A percentile compares a stretch with the other conserved stretches of the same genome.
phyloP scores from a whole-genome alignment of 2,797 vertebrate species.

The Botia almorhae region DNA sequence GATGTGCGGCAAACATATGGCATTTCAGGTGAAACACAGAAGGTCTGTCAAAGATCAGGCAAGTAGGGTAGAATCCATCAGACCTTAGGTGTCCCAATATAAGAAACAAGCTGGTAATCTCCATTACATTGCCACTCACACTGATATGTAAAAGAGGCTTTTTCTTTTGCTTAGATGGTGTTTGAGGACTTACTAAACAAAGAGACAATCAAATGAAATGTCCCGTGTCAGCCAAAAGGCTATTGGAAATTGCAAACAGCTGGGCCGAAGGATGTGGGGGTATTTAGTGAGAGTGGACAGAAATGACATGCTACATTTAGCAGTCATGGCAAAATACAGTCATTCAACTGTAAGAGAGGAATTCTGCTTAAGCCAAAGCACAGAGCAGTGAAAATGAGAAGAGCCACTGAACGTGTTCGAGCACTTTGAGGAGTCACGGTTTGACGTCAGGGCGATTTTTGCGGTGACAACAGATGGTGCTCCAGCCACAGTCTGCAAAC shows the following conservation, averaged over 20 bases:
- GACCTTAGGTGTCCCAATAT: neutral
- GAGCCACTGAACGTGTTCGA: conserved; percentile 2
- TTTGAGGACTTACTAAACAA: neutral
- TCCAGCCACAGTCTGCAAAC: conserved; percentile 25
- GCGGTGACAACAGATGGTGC: conserved; percentile 39
- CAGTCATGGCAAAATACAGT: conserved; percentile 29
- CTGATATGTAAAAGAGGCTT: neutral
- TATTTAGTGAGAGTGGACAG: conserved; percentile 35
- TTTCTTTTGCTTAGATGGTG: neutral
- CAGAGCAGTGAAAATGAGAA: conserved; percentile 36
- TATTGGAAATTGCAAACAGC: neutral
- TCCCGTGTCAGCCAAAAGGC: too few relatives aligned
- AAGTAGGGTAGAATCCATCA: neutral
- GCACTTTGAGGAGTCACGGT: conserved; percentile 25
- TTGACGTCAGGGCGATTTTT: conserved; percentile 36
- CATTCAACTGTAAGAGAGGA: conserved; percentile 3
- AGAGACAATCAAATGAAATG: neutral
- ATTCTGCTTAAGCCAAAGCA: conserved; percentile 37
- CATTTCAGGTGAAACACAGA: neutral
- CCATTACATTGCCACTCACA: neutral
- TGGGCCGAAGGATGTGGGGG: neutral
- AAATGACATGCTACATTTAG: conserved; percentile 20
- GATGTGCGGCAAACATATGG: neutral
- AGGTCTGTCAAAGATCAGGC: neutral
- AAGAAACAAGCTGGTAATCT: neutral